Evolutionary conservation across 2,797 vertebrate genomes (phyloP).

Genomic region (Acestrorhynchus altus): DNA sequence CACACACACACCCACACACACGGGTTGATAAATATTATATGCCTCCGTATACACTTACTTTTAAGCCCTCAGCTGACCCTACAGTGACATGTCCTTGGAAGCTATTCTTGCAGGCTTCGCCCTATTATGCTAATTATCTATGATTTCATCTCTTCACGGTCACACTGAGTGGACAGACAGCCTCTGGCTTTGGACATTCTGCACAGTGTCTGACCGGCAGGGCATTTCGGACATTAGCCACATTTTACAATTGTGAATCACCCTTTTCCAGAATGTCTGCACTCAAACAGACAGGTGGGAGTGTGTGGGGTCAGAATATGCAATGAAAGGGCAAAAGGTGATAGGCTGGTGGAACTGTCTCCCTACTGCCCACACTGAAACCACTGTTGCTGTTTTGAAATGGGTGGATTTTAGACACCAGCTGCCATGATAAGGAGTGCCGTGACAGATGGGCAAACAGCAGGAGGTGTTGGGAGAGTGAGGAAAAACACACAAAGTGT

Average conservation of each 20-base stretch:
- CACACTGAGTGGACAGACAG: constrained; percentile 11
- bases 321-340: neutral
- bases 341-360: neutral
- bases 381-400: constrained; percentile 62
- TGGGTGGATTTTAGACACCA: constrained; percentile 59
- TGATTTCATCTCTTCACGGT: constrained; percentile 5
- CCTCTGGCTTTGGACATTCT: constrained; percentile 2
- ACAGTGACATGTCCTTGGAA: constrained; percentile 12
- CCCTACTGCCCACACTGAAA: constrained; percentile 34
- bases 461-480: constrained; percentile 71
- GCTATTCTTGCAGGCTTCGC: neutral
- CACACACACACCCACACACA: neutral
- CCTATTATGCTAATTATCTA: constrained; percentile 14
- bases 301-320: too few relatives aligned
- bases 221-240: neutral
- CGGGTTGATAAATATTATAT: neutral
- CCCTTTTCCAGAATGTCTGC: neutral
- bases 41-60: neutral
- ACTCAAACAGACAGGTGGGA: neutral
- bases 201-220: neutral
- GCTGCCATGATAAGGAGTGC: constrained; percentile 68
- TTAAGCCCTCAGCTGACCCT: neutral
- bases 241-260: neutral
- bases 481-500: constrained; percentile 66
- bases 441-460: constrained; percentile 78